Evolutionary conservation across 2,113 vertebrate species (phyloP), one percentile per base, ranked within the genome.

Genomic region (Hydropotes inermis): DNA sequence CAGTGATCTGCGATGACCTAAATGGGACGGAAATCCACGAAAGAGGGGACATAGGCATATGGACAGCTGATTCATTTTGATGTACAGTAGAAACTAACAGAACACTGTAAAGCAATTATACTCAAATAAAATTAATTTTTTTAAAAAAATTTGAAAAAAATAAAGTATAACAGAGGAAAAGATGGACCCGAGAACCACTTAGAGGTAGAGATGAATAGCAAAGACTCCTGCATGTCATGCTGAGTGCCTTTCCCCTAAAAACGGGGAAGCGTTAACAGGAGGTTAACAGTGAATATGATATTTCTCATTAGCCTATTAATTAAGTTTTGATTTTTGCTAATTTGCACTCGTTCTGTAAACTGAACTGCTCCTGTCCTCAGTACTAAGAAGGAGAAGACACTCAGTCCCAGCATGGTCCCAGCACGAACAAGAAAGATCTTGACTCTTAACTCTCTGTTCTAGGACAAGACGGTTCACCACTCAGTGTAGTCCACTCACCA

Each of bases 381-480:
- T 70, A 91, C 93, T 61, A 90, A 90, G 97, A 64, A 95, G 91
- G 2, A 96, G 50, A 87, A 98, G 97, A 98, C 98, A 93, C 96
- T 87, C 97, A 97, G 95, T 64, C 94, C 96, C 55, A 76, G 19
- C 67, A 70, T 23, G 97, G 96, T 87, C 76, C 87, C 0, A 52
- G 96, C 94, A 88, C 36, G 55, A 87, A 83, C 23, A 89, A 95
- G 95, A 94, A 96, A 95, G 89, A 89, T 91, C 97, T 94, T 86
- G 54, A 96, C 25, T 82, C 78, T 64, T 64, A 81, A 94, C 98
- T 8, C 3, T 81, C 97, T 82, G 94, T 55, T 91, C 86, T 47
- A 28, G 14, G 57, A 83, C 76, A 39, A 61, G 94, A 74, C 50
- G 1, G 55, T 43, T 99, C 98, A 99, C 98, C 99, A 99, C 97